Conservation (phyloP, 2,888 invertebrate species). For the Trichacis sp. region DNA sequence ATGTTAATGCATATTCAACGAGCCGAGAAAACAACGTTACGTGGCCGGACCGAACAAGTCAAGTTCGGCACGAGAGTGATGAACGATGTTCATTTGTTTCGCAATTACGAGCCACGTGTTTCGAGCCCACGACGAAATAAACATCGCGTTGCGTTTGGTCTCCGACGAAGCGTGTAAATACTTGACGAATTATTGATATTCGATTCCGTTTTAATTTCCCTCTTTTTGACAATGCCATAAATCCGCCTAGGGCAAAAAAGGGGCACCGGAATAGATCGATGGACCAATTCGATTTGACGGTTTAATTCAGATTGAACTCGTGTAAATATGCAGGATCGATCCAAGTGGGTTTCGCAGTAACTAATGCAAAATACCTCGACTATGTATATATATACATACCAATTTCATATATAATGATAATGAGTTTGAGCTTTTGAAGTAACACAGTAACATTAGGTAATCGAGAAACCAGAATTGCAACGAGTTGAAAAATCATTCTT, state of each 20-base stretch:
- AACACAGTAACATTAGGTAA: too few relatives aligned
- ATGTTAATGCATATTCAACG: constrained; percentile 15
- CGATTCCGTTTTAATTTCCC: neutral
- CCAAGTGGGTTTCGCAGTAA: constrained; percentile 21
- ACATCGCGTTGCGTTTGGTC: neutral
- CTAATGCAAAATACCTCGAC: constrained; percentile 32
- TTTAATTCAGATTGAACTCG: constrained; percentile 35
- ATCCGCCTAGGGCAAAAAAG: constrained; percentile 3
- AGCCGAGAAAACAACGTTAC: constrained; percentile 12
- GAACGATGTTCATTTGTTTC: constrained; percentile 37
- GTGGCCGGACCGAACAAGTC: constrained; percentile 15
- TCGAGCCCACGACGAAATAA: neutral
- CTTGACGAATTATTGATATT: constrained; percentile 4
- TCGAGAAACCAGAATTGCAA: too few relatives aligned
- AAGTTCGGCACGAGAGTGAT: constrained; percentile 39
- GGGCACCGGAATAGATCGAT: constrained; percentile 36
- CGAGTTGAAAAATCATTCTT: too few relatives aligned
- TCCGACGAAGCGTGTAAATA: neutral
- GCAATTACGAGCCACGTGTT: constrained; percentile 27
- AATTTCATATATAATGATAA: neutral
- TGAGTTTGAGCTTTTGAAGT: too few relatives aligned
- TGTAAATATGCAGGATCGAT: constrained; percentile 41
- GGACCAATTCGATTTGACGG: constrained; percentile 43
- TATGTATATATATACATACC: neutral
- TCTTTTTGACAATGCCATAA: constrained; percentile 24